Conservation (phyloP, 2,888 invertebrate species). For the Sarcophaga carnaria region DNA sequence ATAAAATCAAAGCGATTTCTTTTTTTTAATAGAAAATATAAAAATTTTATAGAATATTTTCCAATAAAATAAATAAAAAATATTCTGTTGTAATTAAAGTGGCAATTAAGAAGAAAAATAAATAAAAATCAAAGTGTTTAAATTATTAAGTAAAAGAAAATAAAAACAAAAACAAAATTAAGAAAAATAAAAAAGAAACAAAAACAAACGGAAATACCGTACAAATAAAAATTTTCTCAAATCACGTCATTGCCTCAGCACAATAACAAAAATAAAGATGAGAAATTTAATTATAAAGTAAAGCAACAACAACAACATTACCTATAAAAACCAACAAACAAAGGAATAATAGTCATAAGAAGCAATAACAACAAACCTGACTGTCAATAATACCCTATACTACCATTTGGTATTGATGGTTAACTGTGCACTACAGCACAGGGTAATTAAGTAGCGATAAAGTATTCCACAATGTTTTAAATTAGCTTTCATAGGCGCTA, state of each 20-base stretch:
- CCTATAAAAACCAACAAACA: conserved; percentile 6
- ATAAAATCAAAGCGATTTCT: neutral
- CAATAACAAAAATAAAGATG: neutral
- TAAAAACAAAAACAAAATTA: neutral
- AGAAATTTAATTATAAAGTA: conserved; percentile 6
- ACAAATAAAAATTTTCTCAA: conserved; percentile 1
- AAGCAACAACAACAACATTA: neutral
- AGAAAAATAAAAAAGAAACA: neutral
- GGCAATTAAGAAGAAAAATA: conserved; percentile 14
- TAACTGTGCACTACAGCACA: no score
- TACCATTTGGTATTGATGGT: no score
- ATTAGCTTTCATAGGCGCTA: no score
- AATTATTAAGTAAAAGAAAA: conserved; percentile 4
- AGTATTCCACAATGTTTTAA: no score
- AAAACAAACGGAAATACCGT: conserved; percentile 29
- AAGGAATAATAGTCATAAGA: neutral
- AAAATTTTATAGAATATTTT: neutral
- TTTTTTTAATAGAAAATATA: neutral
- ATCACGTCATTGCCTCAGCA: conserved; percentile 49
- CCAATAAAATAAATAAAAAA: neutral
- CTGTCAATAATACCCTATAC: no score
- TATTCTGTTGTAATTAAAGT: conserved; percentile 10
- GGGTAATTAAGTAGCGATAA: no score
- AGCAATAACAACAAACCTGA: neutral
- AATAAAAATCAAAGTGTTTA: conserved; percentile 3